These are phyloP conservation scores for Portunus trituberculatus DNA, from an alignment of 1,140 invertebrate species.

Conservation along the genomic window DNA sequence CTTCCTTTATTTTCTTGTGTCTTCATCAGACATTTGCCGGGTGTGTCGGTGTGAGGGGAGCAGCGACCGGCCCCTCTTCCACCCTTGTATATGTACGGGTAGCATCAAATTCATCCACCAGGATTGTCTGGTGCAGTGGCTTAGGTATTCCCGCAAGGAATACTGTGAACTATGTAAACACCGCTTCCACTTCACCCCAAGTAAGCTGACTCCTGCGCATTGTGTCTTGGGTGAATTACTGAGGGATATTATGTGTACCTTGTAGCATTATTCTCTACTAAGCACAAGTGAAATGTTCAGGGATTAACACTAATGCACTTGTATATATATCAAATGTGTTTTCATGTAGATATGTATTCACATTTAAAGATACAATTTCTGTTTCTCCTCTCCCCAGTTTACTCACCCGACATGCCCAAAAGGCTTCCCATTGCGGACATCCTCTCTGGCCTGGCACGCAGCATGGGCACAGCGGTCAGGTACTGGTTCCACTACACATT, in stretches of 20 bases:
- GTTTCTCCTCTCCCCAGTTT: slow-evolving; percentile 84
- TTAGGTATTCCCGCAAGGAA: slow-evolving; percentile 95
- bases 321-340: no score
- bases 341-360: no score
- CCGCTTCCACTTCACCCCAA: slow-evolving; percentile 98
- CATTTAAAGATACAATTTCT: not conserved
- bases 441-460: slow-evolving; percentile 92
- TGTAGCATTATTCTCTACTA: no score
- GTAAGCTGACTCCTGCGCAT: slow-evolving; percentile 80
- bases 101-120: slow-evolving; percentile 99
- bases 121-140: slow-evolving; percentile 93
- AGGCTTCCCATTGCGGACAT: slow-evolving; percentile 95
- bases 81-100: slow-evolving; percentile 99
- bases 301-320: no score
- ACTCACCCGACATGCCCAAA: slow-evolving; percentile 99
- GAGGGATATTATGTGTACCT: no score
- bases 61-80: slow-evolving; percentile 92
- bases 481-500: slow-evolving; percentile 98
- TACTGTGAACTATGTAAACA: slow-evolving; percentile 99
- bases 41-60: slow-evolving; percentile 97
- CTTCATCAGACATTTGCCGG: slow-evolving; percentile 91
- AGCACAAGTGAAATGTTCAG: no score
- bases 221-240: not conserved
- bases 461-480: slow-evolving; percentile 93
- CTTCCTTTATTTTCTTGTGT: no score